Evolutionary conservation across 2,797 vertebrate species (phyloP), one percentile per base, ranked within the genome.

Genomic region (Poeciliopsis presidionis): DNA sequence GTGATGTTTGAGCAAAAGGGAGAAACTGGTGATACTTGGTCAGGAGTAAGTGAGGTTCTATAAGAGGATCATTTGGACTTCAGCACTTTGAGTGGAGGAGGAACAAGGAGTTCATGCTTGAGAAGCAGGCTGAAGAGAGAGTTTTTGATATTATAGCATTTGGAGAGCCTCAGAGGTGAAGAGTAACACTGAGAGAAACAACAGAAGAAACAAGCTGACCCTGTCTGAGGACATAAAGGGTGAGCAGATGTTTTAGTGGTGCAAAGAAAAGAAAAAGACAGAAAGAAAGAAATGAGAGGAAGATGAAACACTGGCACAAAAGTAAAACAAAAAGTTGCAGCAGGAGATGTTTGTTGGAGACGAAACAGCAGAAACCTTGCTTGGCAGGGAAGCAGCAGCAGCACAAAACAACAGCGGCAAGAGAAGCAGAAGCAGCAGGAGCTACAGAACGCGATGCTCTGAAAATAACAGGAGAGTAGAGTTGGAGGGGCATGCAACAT

Each of bases 281-380:
- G 2, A 51, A 22, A 43, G 22, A 53, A 49, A 16, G 2, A 51
- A 22, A 45, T 11, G 7, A 67, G 0, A 0, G 4, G 12, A 43
- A 70, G 12, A 20, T 30, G 81, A 18, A 41, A 73, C n/a, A 39
- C 73, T 53, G 12, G 14, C n/a, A 46, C 47, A 53, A 70, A 72
- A 53, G 76, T 33, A 74, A 73, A 47, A 72, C 65, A 59, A 77
- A 22, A 74, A 79, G 78, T 70, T 45, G 47, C 69, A 80, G 71
- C 4, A 13, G 59, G 78, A 33, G 72, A 65, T 73, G 72, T 33
- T 72, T 61, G 39, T 6, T 30, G 74, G 71, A 53, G 43, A 33
- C 18, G 72, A 14, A 53, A 9, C 74, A 61, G 43, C 59, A 77
- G 45, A 45, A 73, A 30, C 30, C 67, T 59, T 41, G 39, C 73